phyloP scores from a whole-genome alignment of 2,888 invertebrate genomes.

The Eubasilissa splendida region DNA sequence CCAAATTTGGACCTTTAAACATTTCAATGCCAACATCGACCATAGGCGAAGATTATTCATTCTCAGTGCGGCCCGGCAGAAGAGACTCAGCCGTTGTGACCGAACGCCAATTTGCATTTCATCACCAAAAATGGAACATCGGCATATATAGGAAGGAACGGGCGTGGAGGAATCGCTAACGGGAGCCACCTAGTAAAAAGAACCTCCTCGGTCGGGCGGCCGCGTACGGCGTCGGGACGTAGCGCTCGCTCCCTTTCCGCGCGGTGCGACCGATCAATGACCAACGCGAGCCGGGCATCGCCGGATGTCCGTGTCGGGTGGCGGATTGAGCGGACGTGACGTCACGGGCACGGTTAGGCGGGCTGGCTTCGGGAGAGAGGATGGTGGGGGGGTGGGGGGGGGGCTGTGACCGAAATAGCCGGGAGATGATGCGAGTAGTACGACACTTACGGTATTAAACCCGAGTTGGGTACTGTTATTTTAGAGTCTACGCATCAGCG shows the following conservation, averaged over 20 bases:
- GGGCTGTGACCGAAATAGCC: slow-evolving; percentile 6
- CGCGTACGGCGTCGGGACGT: background rate
- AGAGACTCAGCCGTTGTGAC: too few species aligned
- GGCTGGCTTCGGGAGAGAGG: background rate
- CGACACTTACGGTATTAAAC: slow-evolving; percentile 13
- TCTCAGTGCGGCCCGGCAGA: too few species aligned
- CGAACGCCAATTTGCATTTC: background rate
- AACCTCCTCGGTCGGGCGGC: too few species aligned
- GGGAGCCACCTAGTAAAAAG: too few species aligned
- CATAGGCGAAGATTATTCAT: too few species aligned
- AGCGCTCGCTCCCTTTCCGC: background rate
- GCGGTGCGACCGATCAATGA: slow-evolving; percentile 11
- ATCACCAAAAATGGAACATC: slow-evolving; percentile 11
- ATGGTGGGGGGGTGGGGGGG: background rate
- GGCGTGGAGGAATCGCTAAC: background rate
- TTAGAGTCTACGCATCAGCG: background rate
- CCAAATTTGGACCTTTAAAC: background rate
- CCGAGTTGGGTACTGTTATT: slow-evolving; percentile 18
- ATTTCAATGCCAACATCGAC: background rate
- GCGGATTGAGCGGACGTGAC: slow-evolving; percentile 24
- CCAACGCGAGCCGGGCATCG: slow-evolving; percentile 17
- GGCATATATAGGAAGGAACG: background rate
- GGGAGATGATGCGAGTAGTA: slow-evolving; percentile 5
- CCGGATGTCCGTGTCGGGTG: slow-evolving; percentile 31
- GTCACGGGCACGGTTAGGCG: slow-evolving; percentile 15